These are phyloP conservation scores for Dipodomys spectabilis DNA, from an alignment of 2,113 vertebrate species.

Conservation along the genomic window DNA sequence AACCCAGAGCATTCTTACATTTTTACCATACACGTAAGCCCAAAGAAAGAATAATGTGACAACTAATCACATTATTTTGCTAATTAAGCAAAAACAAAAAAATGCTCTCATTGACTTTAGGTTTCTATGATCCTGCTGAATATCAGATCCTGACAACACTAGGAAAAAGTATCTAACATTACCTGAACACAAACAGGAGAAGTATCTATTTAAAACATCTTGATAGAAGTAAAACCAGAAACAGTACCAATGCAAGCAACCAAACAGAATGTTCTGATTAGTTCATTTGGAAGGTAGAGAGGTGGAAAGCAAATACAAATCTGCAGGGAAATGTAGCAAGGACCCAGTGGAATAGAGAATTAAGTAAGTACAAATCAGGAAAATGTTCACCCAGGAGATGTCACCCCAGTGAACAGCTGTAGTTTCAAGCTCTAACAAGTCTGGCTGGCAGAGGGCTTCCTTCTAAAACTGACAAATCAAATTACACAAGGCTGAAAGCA, in stretches of 20 bases:
- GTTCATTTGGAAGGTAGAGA: constrained; percentile 56
- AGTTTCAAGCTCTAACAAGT: constrained; percentile 1
- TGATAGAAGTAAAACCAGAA: neutral
- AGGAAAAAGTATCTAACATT: constrained; percentile 2
- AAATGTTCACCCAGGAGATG: constrained; percentile 51
- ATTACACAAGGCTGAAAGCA: neutral
- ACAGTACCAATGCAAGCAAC: constrained; percentile 36
- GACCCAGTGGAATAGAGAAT: constrained; percentile 49
- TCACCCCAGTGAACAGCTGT: constrained; percentile 42
- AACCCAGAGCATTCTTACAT: neutral
- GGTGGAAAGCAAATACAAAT: constrained; percentile 32
- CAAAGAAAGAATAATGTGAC: neutral
- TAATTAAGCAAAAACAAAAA: neutral
- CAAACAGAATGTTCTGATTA: constrained; percentile 48
- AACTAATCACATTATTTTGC: neutral
- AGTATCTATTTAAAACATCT: constrained; percentile 26
- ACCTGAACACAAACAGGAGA: neutral
- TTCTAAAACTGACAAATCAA: constrained; percentile 19
- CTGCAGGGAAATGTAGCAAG: constrained; percentile 38
- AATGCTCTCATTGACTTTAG: neutral
- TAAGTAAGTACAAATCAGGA: constrained; percentile 65
- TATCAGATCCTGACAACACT: neutral
- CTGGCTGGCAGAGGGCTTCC: neutral
- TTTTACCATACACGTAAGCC: neutral
- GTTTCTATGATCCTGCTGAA: neutral